Percentiles rank a stretch among this genome's conserved stretches.
Conservation (phyloP, 2,888 invertebrate genomes). For the Melanostoma scalare region DNA sequence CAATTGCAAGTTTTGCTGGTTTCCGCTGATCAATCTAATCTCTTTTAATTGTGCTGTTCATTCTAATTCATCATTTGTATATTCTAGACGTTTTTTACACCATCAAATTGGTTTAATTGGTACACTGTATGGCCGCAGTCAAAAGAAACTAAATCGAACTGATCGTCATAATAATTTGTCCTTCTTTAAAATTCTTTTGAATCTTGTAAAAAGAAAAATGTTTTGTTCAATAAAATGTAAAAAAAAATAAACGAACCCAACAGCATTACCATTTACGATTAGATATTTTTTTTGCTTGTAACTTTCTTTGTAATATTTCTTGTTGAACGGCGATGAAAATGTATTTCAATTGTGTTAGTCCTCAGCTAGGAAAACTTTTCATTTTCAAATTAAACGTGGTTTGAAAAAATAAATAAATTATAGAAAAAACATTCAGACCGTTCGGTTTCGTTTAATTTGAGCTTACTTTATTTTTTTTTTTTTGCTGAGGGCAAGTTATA, state of each 20-base stretch:
- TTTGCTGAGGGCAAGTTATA: too few relatives aligned
- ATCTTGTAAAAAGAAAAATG: slow-evolving; percentile 36
- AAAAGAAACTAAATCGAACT: slow-evolving; percentile 55
- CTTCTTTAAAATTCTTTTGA: not conserved
- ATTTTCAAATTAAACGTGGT: too few relatives aligned
- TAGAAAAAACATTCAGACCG: too few relatives aligned
- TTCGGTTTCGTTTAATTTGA: too few relatives aligned
- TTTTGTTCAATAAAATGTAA: not conserved
- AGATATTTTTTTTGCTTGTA: not conserved
- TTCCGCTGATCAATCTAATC: slow-evolving; percentile 15
- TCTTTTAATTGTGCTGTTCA: slow-evolving; percentile 5
- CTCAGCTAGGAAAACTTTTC: too few relatives aligned
- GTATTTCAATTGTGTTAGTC: too few relatives aligned
- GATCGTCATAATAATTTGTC: slow-evolving; percentile 22
- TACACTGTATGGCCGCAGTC: slow-evolving; percentile 78
- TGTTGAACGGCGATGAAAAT: too few relatives aligned
- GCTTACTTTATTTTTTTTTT: too few relatives aligned
- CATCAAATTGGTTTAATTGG: slow-evolving; percentile 80
- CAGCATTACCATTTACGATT: slow-evolving; percentile 33
- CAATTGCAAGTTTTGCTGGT: slow-evolving; percentile 65
- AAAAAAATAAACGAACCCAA: slow-evolving; percentile 33
- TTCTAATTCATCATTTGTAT: slow-evolving; percentile 74
- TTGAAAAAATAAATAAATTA: too few relatives aligned
- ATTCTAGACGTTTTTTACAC: slow-evolving; percentile 79
- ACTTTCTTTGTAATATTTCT: not conserved